Base-by-base conservation (phyloP, 2,888 invertebrate genomes). In the Cephus nigrinus region DNA sequence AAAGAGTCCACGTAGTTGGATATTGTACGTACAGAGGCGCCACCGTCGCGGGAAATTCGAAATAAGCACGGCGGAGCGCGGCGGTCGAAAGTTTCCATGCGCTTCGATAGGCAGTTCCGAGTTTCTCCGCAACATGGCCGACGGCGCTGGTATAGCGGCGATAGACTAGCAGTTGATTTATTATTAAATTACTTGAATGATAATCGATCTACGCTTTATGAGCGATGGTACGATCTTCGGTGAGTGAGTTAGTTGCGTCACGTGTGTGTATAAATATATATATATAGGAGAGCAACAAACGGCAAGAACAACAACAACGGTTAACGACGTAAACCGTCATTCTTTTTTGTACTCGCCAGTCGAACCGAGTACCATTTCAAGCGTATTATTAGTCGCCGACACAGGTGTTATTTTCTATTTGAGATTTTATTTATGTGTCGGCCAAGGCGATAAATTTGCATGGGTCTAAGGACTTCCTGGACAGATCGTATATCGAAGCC, bases 381-480 rank as follows among this genome's bases (percentile, higher is more conserved):
- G 80, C 74, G 75, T 81, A 81, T 82, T 82, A 84, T 82, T 80
- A 83, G 74, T 77, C 72, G 68, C 75, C 71, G 72, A 80, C 76
- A 78, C 81, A 83, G 83, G 83, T 83, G 84, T 81, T 80, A 80
- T 84, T 82, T 80, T 78, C 78, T 69, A 81, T 83, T 84, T 81
- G 78, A 82, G 83, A 84, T 82, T 85, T 86, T 85, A 84, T 85
- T 86, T 85, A 84, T 79, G 80, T 81, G 83, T 79, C 78, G 81
- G 77, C 81, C 82, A 83, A 81, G 82, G 80, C 83, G 83, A 85
- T 86, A 85, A 86, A 88, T 87, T 85, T 84, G 80, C 84, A 84
- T 84, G 76, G 71, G 36, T 36, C 36, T 76, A 80, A 81, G 77
- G 82, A 83, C 82, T 83, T 83, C 82, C 82, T 80, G 82, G 82